Percentiles rank a stretch among this genome's conserved stretches.
These are phyloP conservation scores for Percina caprodes DNA, from an alignment of 2,113 vertebrate species.

Conservation along the genomic window DNA sequence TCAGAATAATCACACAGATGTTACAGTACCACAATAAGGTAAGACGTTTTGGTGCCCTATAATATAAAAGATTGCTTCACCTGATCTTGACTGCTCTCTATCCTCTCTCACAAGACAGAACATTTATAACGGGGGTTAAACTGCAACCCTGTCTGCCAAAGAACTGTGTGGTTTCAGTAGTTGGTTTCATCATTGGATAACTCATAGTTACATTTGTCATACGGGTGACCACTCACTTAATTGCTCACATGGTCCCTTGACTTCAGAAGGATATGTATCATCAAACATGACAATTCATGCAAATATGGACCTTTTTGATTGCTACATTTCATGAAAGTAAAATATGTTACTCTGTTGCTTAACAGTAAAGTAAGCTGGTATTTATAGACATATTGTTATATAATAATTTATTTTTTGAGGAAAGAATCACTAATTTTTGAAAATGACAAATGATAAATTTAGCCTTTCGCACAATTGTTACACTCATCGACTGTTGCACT, in stretches of 20 bases:
- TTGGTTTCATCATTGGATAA: background rate
- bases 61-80: background rate
- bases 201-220: background rate
- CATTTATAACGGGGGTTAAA: background rate
- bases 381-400: background rate
- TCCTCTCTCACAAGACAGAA: background rate
- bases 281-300: background rate
- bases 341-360: background rate
- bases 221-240: background rate
- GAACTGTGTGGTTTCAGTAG: background rate
- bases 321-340: background rate
- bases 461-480: background rate
- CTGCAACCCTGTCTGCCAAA: background rate
- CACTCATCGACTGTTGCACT: background rate
- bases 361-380: background rate
- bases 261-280: background rate
- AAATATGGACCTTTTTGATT: background rate
- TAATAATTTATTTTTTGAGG: background rate
- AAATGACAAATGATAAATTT: background rate
- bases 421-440: background rate
- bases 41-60: constrained; percentile 24
- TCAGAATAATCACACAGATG: constrained; percentile 99
- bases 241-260: background rate
- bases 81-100: background rate
- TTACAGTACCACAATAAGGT: constrained; percentile 99